phyloP scores from a whole-genome alignment of 2,113 vertebrate species.

The Naja naja region DNA sequence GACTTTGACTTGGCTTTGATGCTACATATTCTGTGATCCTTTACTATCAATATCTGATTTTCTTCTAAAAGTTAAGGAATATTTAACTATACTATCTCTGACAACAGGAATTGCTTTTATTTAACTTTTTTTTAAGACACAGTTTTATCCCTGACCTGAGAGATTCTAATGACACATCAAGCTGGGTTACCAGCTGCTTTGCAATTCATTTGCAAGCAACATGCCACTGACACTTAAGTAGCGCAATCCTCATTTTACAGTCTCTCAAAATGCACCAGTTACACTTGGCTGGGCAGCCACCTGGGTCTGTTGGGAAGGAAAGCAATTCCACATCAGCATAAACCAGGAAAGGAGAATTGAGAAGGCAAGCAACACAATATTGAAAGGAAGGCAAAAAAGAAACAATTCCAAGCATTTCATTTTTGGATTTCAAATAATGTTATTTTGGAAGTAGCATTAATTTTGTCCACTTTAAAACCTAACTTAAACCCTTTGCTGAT shows the following conservation, averaged over 20 bases:
- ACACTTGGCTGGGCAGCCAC: not conserved
- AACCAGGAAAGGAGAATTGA: not conserved
- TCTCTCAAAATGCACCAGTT: not conserved
- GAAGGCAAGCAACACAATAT: too few relatives aligned
- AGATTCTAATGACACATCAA: not conserved
- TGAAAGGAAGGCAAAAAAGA: not conserved
- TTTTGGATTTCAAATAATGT: not conserved
- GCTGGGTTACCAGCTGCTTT: not conserved
- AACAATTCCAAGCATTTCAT: not conserved
- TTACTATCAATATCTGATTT: not conserved
- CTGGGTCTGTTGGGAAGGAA: not conserved
- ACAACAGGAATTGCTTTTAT: fast-evolving
- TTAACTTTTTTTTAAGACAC: not conserved
- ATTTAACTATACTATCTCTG: not conserved
- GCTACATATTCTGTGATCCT: not conserved
- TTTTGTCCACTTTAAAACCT: not conserved
- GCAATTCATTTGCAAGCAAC: not conserved
- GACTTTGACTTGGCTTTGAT: not conserved
- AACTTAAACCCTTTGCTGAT: not conserved
- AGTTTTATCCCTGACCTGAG: not conserved
- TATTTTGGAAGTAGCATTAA: not conserved
- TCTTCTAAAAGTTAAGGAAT: fast-evolving
- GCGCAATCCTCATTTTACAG: not conserved
- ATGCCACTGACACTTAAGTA: not conserved
- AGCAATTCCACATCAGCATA: not conserved